These are phyloP conservation scores for Tympanuchus pallidicinctus DNA, from an alignment of 2,113 vertebrate genomes.

Conservation along the genomic window DNA sequence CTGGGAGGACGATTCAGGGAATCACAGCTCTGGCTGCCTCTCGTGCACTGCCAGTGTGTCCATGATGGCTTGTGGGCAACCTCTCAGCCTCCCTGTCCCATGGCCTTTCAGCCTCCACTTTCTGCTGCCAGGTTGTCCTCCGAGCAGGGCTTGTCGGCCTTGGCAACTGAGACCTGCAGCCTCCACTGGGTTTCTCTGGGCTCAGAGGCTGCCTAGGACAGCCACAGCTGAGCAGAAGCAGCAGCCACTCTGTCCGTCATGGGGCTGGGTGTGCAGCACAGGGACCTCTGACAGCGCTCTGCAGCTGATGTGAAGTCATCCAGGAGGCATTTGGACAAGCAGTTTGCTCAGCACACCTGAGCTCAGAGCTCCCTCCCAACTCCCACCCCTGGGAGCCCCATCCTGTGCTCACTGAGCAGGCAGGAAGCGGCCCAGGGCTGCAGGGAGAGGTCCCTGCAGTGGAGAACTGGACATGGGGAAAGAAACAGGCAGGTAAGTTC, in stretches of 20 bases:
- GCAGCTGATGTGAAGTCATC: background rate
- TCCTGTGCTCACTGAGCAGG: rapidly evolving
- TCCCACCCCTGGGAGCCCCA: background rate
- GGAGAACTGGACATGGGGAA: background rate
- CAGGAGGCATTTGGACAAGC: background rate
- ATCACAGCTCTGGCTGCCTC: background rate
- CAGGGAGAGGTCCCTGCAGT: background rate
- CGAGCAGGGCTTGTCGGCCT: rapidly evolving
- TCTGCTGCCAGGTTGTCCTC: rapidly evolving
- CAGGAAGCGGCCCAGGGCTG: background rate
- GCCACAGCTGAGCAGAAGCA: background rate
- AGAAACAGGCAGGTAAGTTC: background rate
- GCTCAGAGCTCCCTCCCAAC: background rate
- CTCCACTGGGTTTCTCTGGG: background rate
- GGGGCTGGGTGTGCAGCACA: too few species aligned
- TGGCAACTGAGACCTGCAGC: background rate
- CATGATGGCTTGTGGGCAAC: background rate
- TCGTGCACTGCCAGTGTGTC: background rate
- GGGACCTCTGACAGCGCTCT: background rate
- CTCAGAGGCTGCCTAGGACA: background rate
- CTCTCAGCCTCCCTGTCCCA: background rate
- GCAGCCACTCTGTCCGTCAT: background rate
- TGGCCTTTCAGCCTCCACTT: background rate
- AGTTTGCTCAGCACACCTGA: background rate
- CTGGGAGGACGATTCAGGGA: background rate